These are phyloP conservation scores for Chrysotoxum bicinctum DNA, from an alignment of 2,888 invertebrate species.

Conservation along the genomic window DNA sequence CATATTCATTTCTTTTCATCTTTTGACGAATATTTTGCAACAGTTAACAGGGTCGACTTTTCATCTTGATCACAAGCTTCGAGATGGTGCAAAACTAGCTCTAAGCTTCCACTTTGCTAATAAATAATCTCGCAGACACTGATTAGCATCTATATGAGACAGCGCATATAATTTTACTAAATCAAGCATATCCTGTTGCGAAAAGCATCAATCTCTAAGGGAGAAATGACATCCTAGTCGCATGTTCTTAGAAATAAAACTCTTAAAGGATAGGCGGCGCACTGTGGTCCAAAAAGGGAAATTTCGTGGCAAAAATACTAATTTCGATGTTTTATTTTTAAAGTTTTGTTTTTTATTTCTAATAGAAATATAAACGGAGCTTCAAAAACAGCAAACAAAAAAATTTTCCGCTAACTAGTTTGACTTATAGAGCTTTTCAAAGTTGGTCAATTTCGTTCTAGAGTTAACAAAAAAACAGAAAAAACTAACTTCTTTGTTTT, in stretches of 20 bases:
- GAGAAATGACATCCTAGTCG: constrained; percentile 21
- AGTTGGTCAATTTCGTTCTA: too few relatives aligned
- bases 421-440: too few relatives aligned
- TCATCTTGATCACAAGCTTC: background rate
- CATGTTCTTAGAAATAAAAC: background rate
- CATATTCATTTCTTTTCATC: background rate
- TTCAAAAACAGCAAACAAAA: too few relatives aligned
- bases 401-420: too few relatives aligned
- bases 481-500: too few relatives aligned
- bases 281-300: too few relatives aligned
- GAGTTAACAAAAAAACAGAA: too few relatives aligned
- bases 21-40: background rate
- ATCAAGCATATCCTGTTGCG: constrained; percentile 39
- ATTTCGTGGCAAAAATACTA: too few relatives aligned
- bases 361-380: too few relatives aligned
- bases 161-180: constrained; percentile 21
- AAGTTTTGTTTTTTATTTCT: too few relatives aligned
- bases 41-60: background rate
- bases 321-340: too few relatives aligned
- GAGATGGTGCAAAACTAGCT: background rate
- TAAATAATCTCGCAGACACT: constrained; percentile 46
- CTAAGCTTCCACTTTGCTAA: background rate
- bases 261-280: background rate
- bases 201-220: constrained; percentile 45
- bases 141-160: constrained; percentile 61